These are phyloP conservation scores for Solenopsis invicta DNA, from an alignment of 1,140 invertebrate genomes.

Conservation along the genomic window DNA sequence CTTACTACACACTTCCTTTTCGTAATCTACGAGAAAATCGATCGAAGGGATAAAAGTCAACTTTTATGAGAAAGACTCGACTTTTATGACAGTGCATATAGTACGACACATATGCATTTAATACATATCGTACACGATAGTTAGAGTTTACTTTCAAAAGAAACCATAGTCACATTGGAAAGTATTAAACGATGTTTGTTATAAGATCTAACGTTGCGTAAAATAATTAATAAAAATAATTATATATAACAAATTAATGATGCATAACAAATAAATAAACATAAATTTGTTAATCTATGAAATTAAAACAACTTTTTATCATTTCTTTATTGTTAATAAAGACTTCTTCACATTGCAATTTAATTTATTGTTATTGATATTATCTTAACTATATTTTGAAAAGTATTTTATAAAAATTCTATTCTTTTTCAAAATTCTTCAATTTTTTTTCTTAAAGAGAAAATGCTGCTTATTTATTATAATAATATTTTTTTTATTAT, in stretches of 20 bases:
- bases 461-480: not conserved
- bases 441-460: not conserved
- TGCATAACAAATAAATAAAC: too few species aligned
- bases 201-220: not conserved
- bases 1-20: not conserved
- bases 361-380: not conserved
- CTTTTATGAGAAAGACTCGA: not conserved
- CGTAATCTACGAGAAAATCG: not conserved
- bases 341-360: not conserved
- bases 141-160: not conserved
- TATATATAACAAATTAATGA: not conserved
- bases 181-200: not conserved
- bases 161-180: not conserved
- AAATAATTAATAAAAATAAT: constrained; percentile 4
- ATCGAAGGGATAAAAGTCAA: not conserved
- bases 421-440: not conserved
- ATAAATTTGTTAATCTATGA: not conserved
- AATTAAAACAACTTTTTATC: not conserved
- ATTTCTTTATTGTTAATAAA: constrained; percentile 3
- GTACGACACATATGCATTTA: not conserved
- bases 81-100: not conserved
- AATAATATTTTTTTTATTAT: not conserved
- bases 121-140: not conserved
- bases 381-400: not conserved
- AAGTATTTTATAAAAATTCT: not conserved